Conservation (phyloP, 2,113 vertebrate species). For the Sylvicapra grimmia region DNA sequence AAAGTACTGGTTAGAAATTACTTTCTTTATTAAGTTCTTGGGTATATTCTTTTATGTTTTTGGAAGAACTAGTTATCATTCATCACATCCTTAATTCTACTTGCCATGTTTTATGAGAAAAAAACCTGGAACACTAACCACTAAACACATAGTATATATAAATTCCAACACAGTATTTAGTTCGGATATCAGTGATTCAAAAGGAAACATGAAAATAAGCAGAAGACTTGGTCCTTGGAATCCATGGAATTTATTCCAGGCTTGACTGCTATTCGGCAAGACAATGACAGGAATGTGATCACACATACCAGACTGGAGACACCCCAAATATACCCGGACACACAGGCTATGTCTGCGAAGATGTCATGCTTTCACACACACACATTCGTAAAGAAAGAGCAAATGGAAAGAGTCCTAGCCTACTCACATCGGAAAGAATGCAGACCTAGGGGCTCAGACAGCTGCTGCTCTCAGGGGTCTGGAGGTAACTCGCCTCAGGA, state of each 20-base stretch:
- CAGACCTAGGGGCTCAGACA: background rate
- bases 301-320: conserved; percentile 17
- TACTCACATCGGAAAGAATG: conserved; percentile 39
- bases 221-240: background rate
- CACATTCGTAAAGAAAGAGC: background rate
- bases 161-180: background rate
- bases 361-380: background rate
- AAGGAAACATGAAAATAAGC: background rate
- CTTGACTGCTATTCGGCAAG: background rate
- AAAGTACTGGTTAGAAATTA: background rate
- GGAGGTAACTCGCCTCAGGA: background rate
- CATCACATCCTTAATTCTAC: background rate
- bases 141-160: background rate
- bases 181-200: background rate
- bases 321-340: background rate
- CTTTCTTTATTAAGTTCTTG: background rate
- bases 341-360: background rate
- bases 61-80: background rate
- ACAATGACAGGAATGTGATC: conserved; percentile 13
- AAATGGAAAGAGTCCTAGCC: conserved; percentile 38
- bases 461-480: background rate
- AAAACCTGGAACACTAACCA: conserved; percentile 6
- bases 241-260: background rate
- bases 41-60: background rate
- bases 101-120: background rate